Conservation (phyloP, 2,888 invertebrate species). For the Ornithoptera priamus region DNA sequence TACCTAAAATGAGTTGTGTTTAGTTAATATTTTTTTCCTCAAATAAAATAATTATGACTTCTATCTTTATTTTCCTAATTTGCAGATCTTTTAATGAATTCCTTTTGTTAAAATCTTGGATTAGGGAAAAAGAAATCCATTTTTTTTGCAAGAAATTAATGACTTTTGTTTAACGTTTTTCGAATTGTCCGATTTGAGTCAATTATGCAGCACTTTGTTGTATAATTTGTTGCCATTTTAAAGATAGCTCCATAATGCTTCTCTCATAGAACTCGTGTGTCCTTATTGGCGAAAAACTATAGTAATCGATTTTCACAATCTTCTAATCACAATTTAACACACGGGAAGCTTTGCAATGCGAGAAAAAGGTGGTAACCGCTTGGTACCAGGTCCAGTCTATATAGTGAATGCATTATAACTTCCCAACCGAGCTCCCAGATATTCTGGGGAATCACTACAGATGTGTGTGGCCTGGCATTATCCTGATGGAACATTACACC, state of each 20-base stretch:
- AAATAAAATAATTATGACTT: conserved; percentile 39
- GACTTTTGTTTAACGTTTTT: background rate
- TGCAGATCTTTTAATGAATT: background rate
- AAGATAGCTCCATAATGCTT: background rate
- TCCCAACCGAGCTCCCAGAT: background rate
- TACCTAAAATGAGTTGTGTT: conserved; percentile 59
- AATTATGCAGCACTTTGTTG: background rate
- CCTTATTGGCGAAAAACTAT: background rate
- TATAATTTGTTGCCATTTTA: conserved; percentile 2
- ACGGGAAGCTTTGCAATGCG: background rate
- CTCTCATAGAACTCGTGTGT: background rate
- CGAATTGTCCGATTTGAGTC: background rate
- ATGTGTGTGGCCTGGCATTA: conserved; percentile 1
- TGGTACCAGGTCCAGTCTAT: background rate
- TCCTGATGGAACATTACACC: conserved; percentile 1
- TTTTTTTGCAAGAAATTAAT: too few species aligned
- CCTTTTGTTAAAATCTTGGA: too few species aligned
- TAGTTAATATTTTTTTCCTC: conserved; percentile 52
- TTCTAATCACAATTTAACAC: background rate
- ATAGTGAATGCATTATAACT: background rate
- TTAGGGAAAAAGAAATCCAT: background rate
- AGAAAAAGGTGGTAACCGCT: conserved; percentile 1
- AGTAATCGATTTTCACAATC: conserved; percentile 2
- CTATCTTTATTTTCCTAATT: background rate
- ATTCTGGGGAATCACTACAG: background rate